These are phyloP conservation scores for Ornithoptera alexandrae DNA, from an alignment of 2,888 invertebrate genomes.

Conservation along the genomic window DNA sequence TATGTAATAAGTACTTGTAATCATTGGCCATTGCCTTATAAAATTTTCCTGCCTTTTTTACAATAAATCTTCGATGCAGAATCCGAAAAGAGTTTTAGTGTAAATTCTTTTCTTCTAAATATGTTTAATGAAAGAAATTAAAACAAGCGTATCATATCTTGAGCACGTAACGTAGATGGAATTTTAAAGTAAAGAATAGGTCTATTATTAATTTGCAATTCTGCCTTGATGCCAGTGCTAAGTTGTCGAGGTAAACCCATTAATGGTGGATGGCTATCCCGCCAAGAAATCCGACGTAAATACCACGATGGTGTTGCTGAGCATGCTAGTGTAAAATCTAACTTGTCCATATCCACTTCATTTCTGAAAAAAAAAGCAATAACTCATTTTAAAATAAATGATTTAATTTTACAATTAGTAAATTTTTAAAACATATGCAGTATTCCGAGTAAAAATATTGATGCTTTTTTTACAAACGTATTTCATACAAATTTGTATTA, in stretches of 20 bases:
- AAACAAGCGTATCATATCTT: constrained; percentile 40
- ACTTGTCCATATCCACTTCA: constrained; percentile 47
- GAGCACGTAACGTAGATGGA: constrained; percentile 39
- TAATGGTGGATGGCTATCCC: constrained; percentile 42
- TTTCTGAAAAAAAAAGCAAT: constrained; percentile 32
- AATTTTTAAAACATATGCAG: neutral
- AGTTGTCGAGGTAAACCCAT: constrained; percentile 54
- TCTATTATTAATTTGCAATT: constrained; percentile 53
- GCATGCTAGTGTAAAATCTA: constrained; percentile 55
- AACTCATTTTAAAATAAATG: no score
- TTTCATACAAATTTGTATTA: neutral
- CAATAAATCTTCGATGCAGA: no score
- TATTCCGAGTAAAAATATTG: neutral
- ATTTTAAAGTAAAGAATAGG: constrained; percentile 56
- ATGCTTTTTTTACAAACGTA: no score
- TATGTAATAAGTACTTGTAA: neutral
- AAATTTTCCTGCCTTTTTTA: neutral
- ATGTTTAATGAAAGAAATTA: constrained; percentile 22
- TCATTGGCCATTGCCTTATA: neutral
- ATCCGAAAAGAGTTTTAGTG: no score
- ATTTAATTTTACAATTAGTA: neutral
- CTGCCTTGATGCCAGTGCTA: constrained; percentile 51
- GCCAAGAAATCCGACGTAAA: constrained; percentile 66
- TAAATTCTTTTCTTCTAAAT: no score
- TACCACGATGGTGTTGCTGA: constrained; percentile 66